phyloP scores from a whole-genome alignment of 2,113 vertebrate genomes.

The Aptenodytes patagonicus region DNA sequence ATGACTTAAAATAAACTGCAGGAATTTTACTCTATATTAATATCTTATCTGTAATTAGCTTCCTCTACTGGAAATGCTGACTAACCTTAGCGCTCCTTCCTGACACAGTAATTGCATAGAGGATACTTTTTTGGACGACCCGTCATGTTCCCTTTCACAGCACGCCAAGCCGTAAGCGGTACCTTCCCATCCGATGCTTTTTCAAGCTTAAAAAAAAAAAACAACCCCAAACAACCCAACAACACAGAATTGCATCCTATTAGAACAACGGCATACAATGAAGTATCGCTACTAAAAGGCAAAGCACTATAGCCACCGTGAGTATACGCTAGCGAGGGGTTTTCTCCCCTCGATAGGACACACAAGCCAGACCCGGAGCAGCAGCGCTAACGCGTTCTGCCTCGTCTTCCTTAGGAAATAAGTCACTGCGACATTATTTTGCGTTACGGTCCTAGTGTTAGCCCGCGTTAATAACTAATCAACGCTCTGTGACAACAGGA shows the following conservation, averaged over 20 bases:
- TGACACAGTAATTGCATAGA: no score
- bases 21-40: not conserved
- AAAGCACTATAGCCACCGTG: not conserved
- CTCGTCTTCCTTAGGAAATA: not conserved
- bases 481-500: not conserved
- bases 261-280: not conserved
- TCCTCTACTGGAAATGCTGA: not conserved
- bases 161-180: not conserved
- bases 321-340: no score
- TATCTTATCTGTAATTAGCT: not conserved
- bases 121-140: not conserved
- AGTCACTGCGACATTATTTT: fast-evolving
- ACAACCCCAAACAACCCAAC: no score
- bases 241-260: no score
- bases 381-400: not conserved
- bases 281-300: not conserved
- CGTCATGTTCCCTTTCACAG: fast-evolving
- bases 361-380: not conserved
- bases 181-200: not conserved
- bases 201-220: not conserved
- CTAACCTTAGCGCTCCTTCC: not conserved
- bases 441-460: not conserved
- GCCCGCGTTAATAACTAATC: no score
- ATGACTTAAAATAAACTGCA: not conserved
- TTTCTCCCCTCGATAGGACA: fast-evolving